Conservation (phyloP, 64 coral and sea anemone species). For the Stichodactyla helianthus region DNA sequence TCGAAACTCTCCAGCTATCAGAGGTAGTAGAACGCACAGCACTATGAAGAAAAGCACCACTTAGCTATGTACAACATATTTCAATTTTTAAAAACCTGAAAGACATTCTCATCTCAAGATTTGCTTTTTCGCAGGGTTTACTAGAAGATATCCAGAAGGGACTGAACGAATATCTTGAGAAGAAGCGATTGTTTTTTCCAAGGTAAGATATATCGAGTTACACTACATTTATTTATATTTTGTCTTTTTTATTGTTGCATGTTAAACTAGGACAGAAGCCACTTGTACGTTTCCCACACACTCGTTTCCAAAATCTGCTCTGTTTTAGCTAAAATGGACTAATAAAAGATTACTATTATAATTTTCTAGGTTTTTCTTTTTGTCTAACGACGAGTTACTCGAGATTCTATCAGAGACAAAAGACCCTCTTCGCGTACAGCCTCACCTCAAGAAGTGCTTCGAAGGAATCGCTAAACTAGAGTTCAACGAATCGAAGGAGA, state of each 20-base stretch:
- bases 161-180: conserved; percentile 92
- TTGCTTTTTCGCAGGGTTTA: conserved; percentile 52
- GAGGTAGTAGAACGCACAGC: conserved; percentile 38
- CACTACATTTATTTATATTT: too few relatives aligned
- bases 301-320: too few relatives aligned
- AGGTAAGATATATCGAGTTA: conserved; percentile 29
- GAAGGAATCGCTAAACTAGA: conserved; percentile 94
- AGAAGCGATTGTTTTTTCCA: conserved; percentile 93
- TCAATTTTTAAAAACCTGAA: neutral
- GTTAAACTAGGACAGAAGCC: too few relatives aligned
- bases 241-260: too few relatives aligned
- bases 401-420: conserved; percentile 98
- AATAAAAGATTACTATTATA: neutral
- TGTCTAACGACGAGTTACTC: conserved; percentile 91
- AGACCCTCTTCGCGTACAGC: conserved; percentile 92
- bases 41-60: too few relatives aligned
- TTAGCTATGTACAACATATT: too few relatives aligned
- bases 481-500: conserved; percentile 72
- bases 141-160: conserved; percentile 92
- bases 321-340: too few relatives aligned
- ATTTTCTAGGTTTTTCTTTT: conserved; percentile 81
- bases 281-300: too few relatives aligned
- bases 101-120: neutral
- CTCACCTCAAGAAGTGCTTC: conserved; percentile 98
- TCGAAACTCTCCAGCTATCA: conserved; percentile 73